Conservation (phyloP, 2,888 invertebrate genomes). For the Drosophila mulleri region DNA sequence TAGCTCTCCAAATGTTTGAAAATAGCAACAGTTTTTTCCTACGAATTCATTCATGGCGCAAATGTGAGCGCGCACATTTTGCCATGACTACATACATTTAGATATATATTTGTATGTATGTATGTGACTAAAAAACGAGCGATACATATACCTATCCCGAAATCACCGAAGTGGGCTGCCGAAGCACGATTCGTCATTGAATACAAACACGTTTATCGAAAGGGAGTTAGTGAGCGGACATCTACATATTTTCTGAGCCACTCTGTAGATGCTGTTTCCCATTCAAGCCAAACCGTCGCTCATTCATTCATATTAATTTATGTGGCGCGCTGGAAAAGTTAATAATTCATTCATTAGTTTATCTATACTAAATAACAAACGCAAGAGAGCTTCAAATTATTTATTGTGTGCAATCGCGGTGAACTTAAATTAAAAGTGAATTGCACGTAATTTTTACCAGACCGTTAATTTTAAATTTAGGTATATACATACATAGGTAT, state of each 20-base stretch:
- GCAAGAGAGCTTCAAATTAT: neutral
- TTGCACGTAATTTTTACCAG: neutral
- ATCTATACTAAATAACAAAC: neutral
- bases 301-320: conserved; percentile 41
- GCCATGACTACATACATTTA: neutral
- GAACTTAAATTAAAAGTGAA: neutral
- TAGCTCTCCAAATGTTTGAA: neutral
- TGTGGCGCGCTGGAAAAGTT: conserved; percentile 31
- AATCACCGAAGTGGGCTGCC: conserved; percentile 6
- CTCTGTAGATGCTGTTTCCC: conserved; percentile 30
- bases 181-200: neutral
- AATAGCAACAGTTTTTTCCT: conserved; percentile 26
- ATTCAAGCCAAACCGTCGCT: conserved; percentile 9
- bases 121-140: neutral
- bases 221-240: conserved; percentile 27
- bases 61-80: conserved; percentile 36
- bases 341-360: neutral
- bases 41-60: conserved; percentile 52
- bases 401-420: conserved; percentile 1
- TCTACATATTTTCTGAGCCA: conserved; percentile 17
- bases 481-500: neutral
- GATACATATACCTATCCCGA: conserved; percentile 6
- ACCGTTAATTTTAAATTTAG: conserved; percentile 15
- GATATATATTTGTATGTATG: too few relatives aligned
- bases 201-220: conserved; percentile 17